Conservation (phyloP, 1,140 invertebrate genomes). For the Bombus polaris region DNA sequence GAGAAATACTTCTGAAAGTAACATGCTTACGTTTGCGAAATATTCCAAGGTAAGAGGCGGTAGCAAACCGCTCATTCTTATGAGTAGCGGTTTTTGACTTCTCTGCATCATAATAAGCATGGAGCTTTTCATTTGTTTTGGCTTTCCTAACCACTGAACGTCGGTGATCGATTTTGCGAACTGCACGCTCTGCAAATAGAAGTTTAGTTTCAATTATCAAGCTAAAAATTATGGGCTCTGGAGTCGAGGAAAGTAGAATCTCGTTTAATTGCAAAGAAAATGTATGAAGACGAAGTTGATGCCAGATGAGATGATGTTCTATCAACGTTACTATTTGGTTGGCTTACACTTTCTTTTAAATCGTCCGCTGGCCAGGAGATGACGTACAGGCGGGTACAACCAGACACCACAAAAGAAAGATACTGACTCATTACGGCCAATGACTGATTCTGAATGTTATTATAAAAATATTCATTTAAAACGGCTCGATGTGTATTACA, state of each 20-base stretch:
- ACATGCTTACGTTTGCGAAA: slow-evolving; percentile 49
- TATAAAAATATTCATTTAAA: not conserved
- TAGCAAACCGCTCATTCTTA: slow-evolving; percentile 48
- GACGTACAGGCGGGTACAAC: slow-evolving; percentile 57
- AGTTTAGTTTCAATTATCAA: not conserved
- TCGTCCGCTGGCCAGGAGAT: slow-evolving; percentile 41
- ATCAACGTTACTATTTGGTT: not conserved
- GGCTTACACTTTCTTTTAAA: slow-evolving; percentile 50
- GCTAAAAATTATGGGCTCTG: not conserved
- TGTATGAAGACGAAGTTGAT: not conserved
- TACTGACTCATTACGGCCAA: slow-evolving; percentile 55
- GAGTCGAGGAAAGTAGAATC: not conserved
- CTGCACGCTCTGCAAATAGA: slow-evolving; percentile 33
- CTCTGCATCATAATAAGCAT: slow-evolving; percentile 46
- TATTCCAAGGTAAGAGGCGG: slow-evolving; percentile 56
- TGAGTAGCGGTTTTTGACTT: slow-evolving; percentile 30
- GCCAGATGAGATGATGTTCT: not conserved
- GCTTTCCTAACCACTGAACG: slow-evolving; percentile 27
- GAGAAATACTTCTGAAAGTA: not conserved
- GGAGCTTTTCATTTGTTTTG: slow-evolving; percentile 6
- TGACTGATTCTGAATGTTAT: slow-evolving; percentile 64
- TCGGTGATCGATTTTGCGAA: slow-evolving; percentile 23
- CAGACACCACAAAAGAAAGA: slow-evolving; percentile 51
- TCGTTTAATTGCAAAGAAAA: not conserved
- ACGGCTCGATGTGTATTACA: not conserved